These are phyloP conservation scores for Brienomyrus brachyistius DNA, from an alignment of 2,113 vertebrate genomes.

Conservation along the genomic window DNA sequence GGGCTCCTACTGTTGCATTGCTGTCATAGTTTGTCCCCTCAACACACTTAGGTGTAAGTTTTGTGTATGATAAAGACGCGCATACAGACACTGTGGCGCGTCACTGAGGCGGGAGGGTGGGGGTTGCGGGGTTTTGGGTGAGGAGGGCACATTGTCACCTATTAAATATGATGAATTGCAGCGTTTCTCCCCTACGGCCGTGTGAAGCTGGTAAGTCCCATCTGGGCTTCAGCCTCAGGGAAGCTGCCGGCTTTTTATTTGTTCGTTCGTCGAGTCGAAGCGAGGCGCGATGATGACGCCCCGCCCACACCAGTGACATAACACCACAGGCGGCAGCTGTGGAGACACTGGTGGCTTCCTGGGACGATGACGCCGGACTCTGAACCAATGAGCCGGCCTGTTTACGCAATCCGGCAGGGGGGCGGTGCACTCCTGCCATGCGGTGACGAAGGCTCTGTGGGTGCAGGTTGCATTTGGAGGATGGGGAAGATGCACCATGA, in stretches of 20 bases:
- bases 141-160: neutral
- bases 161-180: neutral
- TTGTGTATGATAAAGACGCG: neutral
- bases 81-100: neutral
- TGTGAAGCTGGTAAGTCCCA: neutral
- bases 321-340: neutral
- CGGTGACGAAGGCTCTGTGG: neutral
- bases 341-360: neutral
- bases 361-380: neutral
- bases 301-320: neutral
- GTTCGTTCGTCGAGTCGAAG: neutral
- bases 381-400: neutral
- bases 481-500: neutral
- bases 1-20: neutral
- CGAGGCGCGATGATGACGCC: neutral
- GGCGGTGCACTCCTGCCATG: neutral
- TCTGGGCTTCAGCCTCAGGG: neutral
- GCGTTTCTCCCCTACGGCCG: neutral
- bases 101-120: neutral
- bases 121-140: neutral
- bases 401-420: neutral
- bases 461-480: neutral
- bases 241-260: neutral
- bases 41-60: neutral
- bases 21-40: neutral